Evolutionary conservation across 2,888 invertebrate species (phyloP), one percentile per base, ranked within the genome.

Genomic region (Drosophila buzzatii): DNA sequence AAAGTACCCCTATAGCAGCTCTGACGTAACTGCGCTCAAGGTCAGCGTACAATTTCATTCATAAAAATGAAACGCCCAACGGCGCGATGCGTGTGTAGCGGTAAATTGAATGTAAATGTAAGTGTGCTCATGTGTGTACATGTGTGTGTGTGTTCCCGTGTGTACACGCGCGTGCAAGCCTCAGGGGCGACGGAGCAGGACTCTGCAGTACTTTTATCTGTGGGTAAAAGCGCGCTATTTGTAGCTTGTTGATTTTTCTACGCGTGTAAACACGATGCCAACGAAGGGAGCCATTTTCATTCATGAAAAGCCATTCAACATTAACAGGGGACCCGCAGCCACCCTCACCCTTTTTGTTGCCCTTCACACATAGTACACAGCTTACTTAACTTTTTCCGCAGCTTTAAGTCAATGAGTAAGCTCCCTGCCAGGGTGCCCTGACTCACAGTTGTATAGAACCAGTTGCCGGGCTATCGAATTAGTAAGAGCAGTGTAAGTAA

Each of bases 1-100:
- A 42, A 35, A 57, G 52, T 73, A 70, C 75, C 70, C 79, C 71
- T 53, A 27, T 57, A 12, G 61, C 47, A 59, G 59, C 79, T 77
- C 81, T 87, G 89, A 87, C 88, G 87, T 80, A 90, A 88, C 73
- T 82, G 73, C 77, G 72, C 68, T 79, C 90, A 89, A 89, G 90
- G 89, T 85, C 90, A 75, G 76, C 82, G 81, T 85, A 86, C 69
- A 89, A 86, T 90, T 90, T 90, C 91, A 90, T 90, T 90, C 91
- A 90, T 90, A 90, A 90, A 89, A 88, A 41, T 69, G 66, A 63
- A 74, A 80, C 71, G 69, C 70, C 79, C 76, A 58, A 69, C 55
- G 68, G 74, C 59, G 68, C 55, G 59, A 51, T 64, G 71, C 69
- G 61, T 70, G 65, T 67, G 27, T 64, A 56, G 58, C 70, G 67